Conservation (phyloP, 2,113 vertebrate species). For the Malaclemys terrapin region DNA sequence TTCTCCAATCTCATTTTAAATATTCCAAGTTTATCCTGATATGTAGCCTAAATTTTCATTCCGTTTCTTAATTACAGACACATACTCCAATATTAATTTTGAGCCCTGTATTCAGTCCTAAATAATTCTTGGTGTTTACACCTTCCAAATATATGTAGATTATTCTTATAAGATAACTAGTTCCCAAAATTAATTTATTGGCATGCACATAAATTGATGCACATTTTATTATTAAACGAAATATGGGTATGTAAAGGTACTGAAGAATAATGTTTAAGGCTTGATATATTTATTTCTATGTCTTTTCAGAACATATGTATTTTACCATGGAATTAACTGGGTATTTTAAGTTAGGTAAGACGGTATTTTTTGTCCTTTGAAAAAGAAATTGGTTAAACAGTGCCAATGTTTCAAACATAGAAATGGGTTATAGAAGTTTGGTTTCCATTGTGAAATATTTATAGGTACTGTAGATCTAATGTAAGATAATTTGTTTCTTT, state of each 20-base stretch:
- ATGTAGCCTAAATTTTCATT: background rate
- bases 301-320: background rate
- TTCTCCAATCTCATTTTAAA: slow-evolving; percentile 26
- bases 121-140: background rate
- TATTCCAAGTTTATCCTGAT: background rate
- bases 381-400: background rate
- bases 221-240: background rate
- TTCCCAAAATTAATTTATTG: background rate
- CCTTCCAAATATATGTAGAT: background rate
- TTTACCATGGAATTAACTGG: slow-evolving; percentile 5
- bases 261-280: slow-evolving; percentile 1
- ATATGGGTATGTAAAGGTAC: background rate
- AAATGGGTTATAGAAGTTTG: background rate
- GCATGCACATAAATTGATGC: background rate
- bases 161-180: background rate
- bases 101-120: background rate
- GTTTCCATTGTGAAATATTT: background rate
- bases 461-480: no score
- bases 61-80: background rate
- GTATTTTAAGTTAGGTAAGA: background rate
- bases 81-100: background rate
- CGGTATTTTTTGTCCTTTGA: background rate
- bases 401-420: background rate
- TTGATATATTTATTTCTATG: slow-evolving; percentile 36
- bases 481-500: background rate